These are phyloP conservation scores for Echeneis naucrates DNA, from an alignment of 2,797 vertebrate species.

Conservation along the genomic window DNA sequence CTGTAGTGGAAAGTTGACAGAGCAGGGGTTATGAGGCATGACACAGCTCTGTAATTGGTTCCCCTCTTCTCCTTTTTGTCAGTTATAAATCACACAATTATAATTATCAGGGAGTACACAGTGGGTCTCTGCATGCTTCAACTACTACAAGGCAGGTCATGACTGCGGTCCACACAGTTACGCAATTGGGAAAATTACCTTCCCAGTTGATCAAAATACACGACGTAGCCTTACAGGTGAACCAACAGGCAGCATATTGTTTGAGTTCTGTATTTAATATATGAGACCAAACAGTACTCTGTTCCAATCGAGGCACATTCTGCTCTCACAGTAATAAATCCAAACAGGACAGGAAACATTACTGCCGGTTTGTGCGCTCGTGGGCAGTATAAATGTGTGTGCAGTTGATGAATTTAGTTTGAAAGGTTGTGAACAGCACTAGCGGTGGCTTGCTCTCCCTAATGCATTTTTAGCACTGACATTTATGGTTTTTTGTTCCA, in stretches of 20 bases:
- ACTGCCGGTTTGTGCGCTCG: conserved; percentile 38
- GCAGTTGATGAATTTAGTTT: conserved; percentile 62
- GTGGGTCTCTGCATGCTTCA: conserved; percentile 20
- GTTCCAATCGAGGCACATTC: conserved; percentile 52
- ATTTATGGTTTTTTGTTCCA: conserved; percentile 49
- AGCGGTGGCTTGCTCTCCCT: conserved; percentile 41
- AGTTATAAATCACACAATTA: conserved; percentile 67
- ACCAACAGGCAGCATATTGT: conserved; percentile 33
- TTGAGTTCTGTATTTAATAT: conserved; percentile 32
- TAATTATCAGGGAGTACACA: conserved; percentile 17
- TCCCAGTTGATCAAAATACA: conserved; percentile 38
- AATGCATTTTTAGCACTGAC: conserved; percentile 62
- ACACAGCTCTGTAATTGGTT: conserved; percentile 61
- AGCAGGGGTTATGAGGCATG: conserved; percentile 60
- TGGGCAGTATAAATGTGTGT: conserved; percentile 23
- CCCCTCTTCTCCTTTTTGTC: conserved; percentile 31
- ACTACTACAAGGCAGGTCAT: conserved; percentile 11
- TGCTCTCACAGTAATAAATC: conserved; percentile 61
- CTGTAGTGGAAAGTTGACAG: conserved; percentile 49
- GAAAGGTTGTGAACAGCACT: conserved; percentile 60
- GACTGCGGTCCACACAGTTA: conserved; percentile 1
- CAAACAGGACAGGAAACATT: conserved; percentile 39
- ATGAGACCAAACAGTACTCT: conserved; percentile 42
- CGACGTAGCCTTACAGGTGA: conserved; percentile 4
- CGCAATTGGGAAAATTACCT: conserved; percentile 16